Conservation (phyloP, 2,797 vertebrate genomes). For the Gallinago nigripennis region DNA sequence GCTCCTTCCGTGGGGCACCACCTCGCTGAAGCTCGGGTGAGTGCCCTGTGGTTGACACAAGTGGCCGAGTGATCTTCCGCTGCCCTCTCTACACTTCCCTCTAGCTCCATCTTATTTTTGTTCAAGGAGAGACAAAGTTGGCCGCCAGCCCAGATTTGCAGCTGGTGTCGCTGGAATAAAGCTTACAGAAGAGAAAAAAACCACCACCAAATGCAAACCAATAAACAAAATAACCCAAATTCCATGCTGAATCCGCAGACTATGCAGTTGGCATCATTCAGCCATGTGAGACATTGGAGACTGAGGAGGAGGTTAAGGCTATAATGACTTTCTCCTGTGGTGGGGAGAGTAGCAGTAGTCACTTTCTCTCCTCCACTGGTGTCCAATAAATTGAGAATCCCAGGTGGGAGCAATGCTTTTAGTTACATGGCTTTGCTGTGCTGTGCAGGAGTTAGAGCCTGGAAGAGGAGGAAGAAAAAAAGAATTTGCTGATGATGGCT, state of each 20-base stretch:
- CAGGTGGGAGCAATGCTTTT: not conserved
- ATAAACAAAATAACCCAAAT: conserved; percentile 27
- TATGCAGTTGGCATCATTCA: not conserved
- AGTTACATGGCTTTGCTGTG: not conserved
- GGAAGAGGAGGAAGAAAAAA: not conserved
- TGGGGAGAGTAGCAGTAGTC: not conserved
- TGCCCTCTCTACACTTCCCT: not conserved
- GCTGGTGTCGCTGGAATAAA: conserved; percentile 54
- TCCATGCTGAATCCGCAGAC: conserved; percentile 6
- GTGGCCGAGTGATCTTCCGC: not conserved
- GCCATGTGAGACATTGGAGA: not conserved
- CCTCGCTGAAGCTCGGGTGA: not conserved
- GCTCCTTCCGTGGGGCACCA: not conserved
- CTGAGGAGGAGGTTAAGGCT: not conserved
- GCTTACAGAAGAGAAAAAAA: conserved; percentile 2
- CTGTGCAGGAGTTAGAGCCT: not conserved
- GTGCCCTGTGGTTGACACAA: rapidly evolving
- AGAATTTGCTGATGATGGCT: not conserved
- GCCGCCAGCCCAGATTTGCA: conserved; percentile 44
- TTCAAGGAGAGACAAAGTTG: conserved; percentile 38
- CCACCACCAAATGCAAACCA: not conserved
- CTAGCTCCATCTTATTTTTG: conserved; percentile 5
- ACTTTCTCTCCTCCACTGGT: not conserved
- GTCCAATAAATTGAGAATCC: not conserved
- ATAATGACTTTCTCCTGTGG: not conserved